Conservation (phyloP, 2,113 vertebrate species). For the Plestiodon gilberti region DNA sequence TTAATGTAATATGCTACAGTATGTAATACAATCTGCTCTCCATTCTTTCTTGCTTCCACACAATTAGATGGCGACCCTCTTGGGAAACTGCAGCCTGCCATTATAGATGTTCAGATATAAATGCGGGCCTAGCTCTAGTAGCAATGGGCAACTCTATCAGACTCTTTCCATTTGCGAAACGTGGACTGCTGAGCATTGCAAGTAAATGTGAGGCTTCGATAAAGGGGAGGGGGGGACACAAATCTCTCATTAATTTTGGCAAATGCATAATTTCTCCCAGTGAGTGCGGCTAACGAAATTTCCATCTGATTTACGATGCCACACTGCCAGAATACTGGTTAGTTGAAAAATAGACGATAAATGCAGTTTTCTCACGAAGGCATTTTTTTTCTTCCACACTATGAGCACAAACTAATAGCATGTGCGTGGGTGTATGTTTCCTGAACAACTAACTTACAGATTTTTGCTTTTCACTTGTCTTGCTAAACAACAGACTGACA, state of each 20-base stretch:
- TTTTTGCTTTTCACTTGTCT: background rate
- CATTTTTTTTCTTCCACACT: too few relatives aligned
- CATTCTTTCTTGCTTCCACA: constrained; percentile 35
- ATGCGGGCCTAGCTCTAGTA: background rate
- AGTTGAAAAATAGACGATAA: background rate
- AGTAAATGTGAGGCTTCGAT: background rate
- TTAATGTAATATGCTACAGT: constrained; percentile 24
- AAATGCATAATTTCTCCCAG: background rate
- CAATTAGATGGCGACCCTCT: constrained; percentile 24
- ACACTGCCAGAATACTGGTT: background rate
- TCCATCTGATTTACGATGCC: background rate
- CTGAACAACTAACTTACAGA: background rate
- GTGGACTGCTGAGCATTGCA: background rate
- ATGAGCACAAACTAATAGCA: background rate
- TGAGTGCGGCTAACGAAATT: background rate
- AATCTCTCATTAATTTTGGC: background rate
- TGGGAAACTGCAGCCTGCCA: background rate
- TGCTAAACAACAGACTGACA: background rate
- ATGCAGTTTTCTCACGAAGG: background rate
- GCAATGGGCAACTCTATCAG: constrained; percentile 47
- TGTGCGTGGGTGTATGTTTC: background rate
- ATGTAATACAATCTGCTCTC: background rate
- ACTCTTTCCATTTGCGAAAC: background rate
- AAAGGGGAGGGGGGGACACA: background rate
- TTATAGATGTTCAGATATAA: background rate